phyloP scores from a whole-genome alignment of 2,113 vertebrate genomes.

The Melanotaenia duboulayi region DNA sequence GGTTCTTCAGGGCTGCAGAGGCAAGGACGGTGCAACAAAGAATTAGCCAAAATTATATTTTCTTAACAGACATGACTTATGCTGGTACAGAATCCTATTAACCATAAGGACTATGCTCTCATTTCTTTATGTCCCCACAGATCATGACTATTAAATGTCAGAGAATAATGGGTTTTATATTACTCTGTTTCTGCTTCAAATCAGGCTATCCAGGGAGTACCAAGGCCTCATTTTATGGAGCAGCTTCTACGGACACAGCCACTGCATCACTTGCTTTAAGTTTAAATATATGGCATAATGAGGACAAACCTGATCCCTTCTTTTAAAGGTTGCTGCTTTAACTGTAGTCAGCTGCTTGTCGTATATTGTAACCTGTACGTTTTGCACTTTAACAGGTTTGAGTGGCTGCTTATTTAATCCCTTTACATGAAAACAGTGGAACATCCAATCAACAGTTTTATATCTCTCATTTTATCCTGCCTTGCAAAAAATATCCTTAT shows the following conservation, averaged over 20 bases:
- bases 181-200: background rate
- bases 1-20: constrained; percentile 92
- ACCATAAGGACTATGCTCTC: background rate
- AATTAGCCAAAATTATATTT: background rate
- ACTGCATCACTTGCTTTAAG: too few relatives aligned
- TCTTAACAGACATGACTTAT: background rate
- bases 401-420: background rate
- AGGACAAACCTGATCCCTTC: too few relatives aligned
- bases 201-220: too few relatives aligned
- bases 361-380: too few relatives aligned
- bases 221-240: too few relatives aligned
- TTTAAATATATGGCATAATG: too few relatives aligned
- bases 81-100: background rate
- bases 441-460: too few relatives aligned
- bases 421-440: background rate
- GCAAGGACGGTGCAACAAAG: background rate
- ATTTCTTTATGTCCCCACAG: background rate
- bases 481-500: too few relatives aligned
- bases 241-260: too few relatives aligned
- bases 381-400: background rate
- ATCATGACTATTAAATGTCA: background rate
- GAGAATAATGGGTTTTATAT: background rate
- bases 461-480: too few relatives aligned
- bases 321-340: too few relatives aligned
- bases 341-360: too few relatives aligned